Evolutionary conservation across 2,888 invertebrate species (phyloP), one percentile per base, ranked within the genome.

Genomic region (Cistogaster globosa): DNA sequence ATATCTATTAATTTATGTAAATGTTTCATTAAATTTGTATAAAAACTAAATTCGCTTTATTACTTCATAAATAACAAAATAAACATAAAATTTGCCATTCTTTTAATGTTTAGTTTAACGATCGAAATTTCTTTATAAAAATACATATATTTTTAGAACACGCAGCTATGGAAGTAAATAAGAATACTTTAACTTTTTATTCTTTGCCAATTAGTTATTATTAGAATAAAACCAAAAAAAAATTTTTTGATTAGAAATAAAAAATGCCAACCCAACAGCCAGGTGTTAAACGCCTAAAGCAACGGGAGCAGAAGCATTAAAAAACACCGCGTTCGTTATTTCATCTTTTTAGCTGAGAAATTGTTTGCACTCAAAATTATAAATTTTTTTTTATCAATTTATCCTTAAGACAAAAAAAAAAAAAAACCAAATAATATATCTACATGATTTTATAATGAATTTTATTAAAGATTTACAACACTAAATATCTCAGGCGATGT

Each of bases 241-340:
- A 26, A n/a, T n/a, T n/a, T n/a, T n/a, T n/a, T n/a, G 63, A 65
- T 74, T 74, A 63, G 38, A 38, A 53, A 38, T 48, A 42, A 48
- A 74, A 2, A 53, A 53, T 18, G 18, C 7, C 60, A n/a, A 48
- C 32, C 4, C 45, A 20, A 9, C 36, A 22, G 71, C 53, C 77
- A 78, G 83, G 83, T 83, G 83, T 77, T 72, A 53, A 71, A 62
- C 11, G 63, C n/a, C 38, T 55, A 20, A 18, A 69, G 65, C 45
- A 22, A 62, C 3, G 26, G 2, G 14, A 26, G 22, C 14, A 14
- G 22, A 26, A 16, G 1, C 62, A 55, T 11, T 26, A 8, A 38
- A 78, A 14, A 53, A 14, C 58, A 32, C 48, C 74, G 74, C 69
- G 75, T 38, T 75, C n/a, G 18, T 38, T 51, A 22, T 51, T 22